A percentile compares a stretch with the other conserved stretches of the same genome.
phyloP scores from a whole-genome alignment of 1,140 invertebrate genomes.

The Octopus sinensis region DNA sequence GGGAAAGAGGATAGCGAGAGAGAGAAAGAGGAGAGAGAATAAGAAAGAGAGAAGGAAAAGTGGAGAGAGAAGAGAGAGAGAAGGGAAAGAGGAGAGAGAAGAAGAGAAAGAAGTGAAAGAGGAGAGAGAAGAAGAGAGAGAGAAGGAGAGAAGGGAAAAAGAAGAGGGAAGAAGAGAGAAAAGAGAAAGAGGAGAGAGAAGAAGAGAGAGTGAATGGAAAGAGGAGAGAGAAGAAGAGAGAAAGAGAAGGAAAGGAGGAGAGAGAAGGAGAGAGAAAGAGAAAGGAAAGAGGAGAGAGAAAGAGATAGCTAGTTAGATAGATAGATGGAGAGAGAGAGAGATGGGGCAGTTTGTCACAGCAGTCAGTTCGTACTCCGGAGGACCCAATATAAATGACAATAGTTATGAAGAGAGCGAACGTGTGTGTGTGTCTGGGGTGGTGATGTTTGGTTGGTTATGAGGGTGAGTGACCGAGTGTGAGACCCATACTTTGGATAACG shows the following conservation, averaged over 20 bases:
- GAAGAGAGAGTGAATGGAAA: constrained; percentile 22
- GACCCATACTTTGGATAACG: too few species aligned
- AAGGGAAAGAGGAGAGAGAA: neutral
- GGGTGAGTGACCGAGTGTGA: too few species aligned
- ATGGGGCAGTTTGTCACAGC: neutral
- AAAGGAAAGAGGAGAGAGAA: neutral
- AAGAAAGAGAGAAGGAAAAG: neutral
- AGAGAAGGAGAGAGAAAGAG: neutral
- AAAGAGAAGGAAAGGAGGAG: constrained; percentile 14
- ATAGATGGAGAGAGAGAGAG: constrained; percentile 19
- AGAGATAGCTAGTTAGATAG: neutral
- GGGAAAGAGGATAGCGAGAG: too few species aligned
- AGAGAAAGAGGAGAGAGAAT: neutral
- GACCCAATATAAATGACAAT: too few species aligned
- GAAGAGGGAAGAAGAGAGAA: neutral
- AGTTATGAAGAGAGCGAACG: too few species aligned
- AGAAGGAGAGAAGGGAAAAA: neutral
- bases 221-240: constrained; percentile 18
- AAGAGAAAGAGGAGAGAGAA: neutral
- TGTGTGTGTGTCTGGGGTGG: too few species aligned
- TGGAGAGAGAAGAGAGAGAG: neutral
- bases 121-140: neutral
- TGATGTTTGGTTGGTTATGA: too few species aligned
- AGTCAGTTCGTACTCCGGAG: too few species aligned
- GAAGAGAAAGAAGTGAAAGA: neutral